Base-by-base conservation (phyloP, 2,797 vertebrate genomes). In the Danionella dracula region DNA sequence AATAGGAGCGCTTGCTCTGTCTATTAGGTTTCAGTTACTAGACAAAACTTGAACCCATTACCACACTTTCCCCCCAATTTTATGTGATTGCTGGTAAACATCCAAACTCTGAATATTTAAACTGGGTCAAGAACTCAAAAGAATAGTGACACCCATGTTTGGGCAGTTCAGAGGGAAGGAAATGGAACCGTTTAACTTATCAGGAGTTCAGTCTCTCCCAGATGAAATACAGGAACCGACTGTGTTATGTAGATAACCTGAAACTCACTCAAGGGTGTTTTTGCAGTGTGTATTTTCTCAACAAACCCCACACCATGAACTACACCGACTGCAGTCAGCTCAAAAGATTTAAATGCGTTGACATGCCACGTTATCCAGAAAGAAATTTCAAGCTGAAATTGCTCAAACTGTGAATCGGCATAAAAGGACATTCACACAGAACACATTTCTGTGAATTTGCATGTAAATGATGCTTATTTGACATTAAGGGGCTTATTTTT, bases 391-490 rank as follows among this genome's bases (percentile, higher is more conserved):
- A 34, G 19, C 19, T 44, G 27, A 32, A 54, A 58, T n/a, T 9
- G 38, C 16, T 13, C 40, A 32, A 4, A 31, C 13, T 57, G 21
- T 41, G 11, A 29, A 19, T 55, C 21, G 23, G 4, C 54, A 57
- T 42, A 41, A 56, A 44, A 42, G 16, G 23, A 19, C 4, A 4
- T 15, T 44, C 15, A 20, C 7, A 44, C 29, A 4, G 6, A 19
- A 58, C 11, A 32, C 40, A 58, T 31, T 58, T 32, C 19, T 58
- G 23, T 44, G 55, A n/a, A 44, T 60, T 48, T 48, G 42, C 42
- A 60, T 46, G 10, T 60, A 60, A 60, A 60, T 60, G 1, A 46
- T 37, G 31, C 19, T 37, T 5, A 37, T 60, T 35, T 46, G 9
- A 35, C 31, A 48, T 8, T 12, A 48, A 35, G 20, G 5, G n/a